Conservation (phyloP, 2,113 vertebrate genomes). For the Phycodurus eques region DNA sequence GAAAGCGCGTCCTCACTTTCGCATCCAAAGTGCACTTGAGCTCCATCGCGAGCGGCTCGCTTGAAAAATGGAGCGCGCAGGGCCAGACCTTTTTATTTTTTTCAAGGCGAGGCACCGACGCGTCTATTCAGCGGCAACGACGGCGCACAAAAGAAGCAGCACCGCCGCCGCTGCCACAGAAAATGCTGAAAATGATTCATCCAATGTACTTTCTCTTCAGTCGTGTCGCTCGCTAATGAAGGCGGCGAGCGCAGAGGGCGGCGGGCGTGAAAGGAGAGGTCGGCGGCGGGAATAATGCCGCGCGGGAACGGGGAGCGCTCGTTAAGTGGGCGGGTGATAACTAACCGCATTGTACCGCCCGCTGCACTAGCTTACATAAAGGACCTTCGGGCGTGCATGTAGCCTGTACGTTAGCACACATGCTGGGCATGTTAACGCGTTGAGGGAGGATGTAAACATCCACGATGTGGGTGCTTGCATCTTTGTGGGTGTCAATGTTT, state of each 20-base stretch:
- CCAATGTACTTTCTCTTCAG: background rate
- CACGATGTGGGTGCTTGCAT: background rate
- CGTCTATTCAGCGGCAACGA: background rate
- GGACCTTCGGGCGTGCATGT: background rate
- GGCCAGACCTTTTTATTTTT: constrained; percentile 9
- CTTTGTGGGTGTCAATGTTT: too few species aligned
- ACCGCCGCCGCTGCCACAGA: background rate
- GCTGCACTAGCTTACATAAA: background rate
- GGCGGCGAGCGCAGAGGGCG: background rate
- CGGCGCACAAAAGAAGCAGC: background rate
- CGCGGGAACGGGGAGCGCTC: background rate
- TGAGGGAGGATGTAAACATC: background rate
- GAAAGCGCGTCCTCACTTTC: constrained; percentile 21
- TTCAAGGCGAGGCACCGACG: constrained; percentile 6
- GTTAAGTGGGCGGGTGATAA: background rate
- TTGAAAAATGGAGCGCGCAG: background rate
- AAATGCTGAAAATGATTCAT: background rate
- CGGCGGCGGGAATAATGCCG: background rate
- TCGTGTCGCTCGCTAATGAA: background rate
- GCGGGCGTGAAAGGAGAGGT: background rate
- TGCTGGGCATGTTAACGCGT: too few species aligned
- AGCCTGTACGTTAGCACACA: background rate
- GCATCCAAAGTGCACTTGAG: constrained; percentile 30
- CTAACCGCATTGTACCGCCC: background rate
- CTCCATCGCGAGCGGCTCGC: constrained; percentile 33